phyloP scores from a whole-genome alignment of 2,797 vertebrate genomes.

The Sebastes iracundus region DNA sequence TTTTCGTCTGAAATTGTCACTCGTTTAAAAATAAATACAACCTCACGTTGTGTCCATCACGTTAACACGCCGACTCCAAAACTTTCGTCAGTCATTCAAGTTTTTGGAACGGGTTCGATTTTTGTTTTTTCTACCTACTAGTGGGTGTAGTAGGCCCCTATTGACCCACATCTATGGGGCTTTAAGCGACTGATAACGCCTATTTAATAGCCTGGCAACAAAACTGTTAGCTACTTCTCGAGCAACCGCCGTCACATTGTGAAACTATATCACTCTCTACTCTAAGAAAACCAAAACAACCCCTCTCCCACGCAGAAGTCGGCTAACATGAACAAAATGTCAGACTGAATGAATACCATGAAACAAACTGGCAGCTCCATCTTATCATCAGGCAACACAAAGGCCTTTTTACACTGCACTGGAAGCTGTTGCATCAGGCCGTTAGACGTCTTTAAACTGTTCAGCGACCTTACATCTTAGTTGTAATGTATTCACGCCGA shows the following conservation, averaged over 20 bases:
- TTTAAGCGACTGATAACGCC: too few relatives aligned
- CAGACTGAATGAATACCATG: not conserved
- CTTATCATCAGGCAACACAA: not conserved
- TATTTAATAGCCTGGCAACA: too few relatives aligned
- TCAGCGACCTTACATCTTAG: not conserved
- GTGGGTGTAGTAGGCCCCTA: too few relatives aligned
- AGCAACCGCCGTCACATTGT: not conserved
- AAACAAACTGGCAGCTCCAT: not conserved
- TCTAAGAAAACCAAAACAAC: not conserved
- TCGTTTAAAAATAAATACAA: too few relatives aligned
- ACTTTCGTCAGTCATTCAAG: too few relatives aligned
- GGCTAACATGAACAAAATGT: not conserved
- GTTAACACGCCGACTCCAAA: too few relatives aligned
- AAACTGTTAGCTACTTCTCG: not conserved
- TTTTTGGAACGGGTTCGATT: too few relatives aligned
- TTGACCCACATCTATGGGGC: too few relatives aligned
- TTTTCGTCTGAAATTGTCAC: too few relatives aligned
- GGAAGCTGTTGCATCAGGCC: conserved; percentile 48
- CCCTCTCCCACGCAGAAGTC: not conserved
- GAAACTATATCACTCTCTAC: not conserved
- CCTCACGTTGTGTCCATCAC: too few relatives aligned
- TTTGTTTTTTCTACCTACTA: too few relatives aligned
- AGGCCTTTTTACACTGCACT: conserved; percentile 9
- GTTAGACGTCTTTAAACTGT: conserved; percentile 11
- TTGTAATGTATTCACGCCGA: conserved; percentile 10